Evolutionary conservation across 2,888 invertebrate genomes (phyloP), one percentile per base, ranked within the genome.

Genomic region (Pollenia amentaria): DNA sequence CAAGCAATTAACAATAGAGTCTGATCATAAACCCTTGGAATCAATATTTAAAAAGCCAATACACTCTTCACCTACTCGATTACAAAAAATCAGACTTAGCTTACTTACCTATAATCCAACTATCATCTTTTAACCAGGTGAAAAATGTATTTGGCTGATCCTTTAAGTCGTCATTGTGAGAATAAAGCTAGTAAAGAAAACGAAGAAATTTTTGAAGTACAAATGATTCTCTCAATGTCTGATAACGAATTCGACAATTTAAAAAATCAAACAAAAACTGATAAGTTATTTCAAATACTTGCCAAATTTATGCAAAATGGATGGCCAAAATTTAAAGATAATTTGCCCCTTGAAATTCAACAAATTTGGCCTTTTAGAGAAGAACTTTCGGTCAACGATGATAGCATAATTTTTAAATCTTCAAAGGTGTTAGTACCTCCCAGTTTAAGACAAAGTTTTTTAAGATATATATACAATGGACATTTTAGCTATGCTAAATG

Each of bases 11-110:
- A 65, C 21, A 10, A 40, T 85, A 9, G 79, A 80, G 21, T 60
- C 85, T 3, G 85, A 76, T 48, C 85, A 80, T 40, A 85, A 85
- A n/a, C 80, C 85, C 0, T 29, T 84, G 40, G 75, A 75, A 40
- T 76, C 72, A 44, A 62, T 78, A 38, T 84, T 78, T 9, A 55
- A 65, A 29, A 73, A 75, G 38, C 55, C 72, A 6, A 10, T 64
- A 12, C 73, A 64, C 44, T 62, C 55, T 11, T 60, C 72, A 14
- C 79, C 53, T 0, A 2, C 42, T 3, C 48, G 62, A 69, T 12
- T 70, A 10, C 72, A 55, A 55, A 65, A 38, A 53, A 77, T 76
- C 3, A 76, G 65, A 44, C 18, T 77, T 21, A 65, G 55, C 21
- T 55, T 77, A 40, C 21, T 77, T 0, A 67, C 65, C 0, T 55